Evolutionary conservation across 2,888 invertebrate genomes (phyloP).

Genomic region (Nephrotoma appendiculata): DNA sequence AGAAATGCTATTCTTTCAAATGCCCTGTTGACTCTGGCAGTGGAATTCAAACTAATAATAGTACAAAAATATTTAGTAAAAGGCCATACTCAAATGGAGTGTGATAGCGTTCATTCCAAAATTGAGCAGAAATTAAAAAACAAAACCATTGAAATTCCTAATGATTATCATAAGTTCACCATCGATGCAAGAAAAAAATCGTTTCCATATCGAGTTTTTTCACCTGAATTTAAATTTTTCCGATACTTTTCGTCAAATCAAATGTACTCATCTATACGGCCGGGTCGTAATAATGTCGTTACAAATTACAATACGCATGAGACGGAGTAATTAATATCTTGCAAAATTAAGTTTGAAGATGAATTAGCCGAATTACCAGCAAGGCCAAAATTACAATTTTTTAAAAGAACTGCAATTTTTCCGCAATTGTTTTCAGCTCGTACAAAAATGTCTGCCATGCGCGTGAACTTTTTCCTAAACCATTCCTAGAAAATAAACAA

Average conservation of each 20-base stretch:
- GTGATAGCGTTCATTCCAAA: constrained; percentile 5
- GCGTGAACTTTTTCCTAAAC: no score
- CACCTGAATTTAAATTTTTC: background rate
- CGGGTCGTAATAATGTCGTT: no score
- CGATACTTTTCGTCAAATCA: background rate
- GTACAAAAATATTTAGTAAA: background rate
- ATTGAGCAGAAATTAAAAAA: constrained; percentile 6
- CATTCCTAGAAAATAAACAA: no score
- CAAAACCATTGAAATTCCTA: constrained; percentile 7
- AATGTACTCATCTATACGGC: background rate
- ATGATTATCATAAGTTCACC: constrained; percentile 4
- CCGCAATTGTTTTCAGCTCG: no score
- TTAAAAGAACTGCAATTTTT: no score
- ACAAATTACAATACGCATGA: no score
- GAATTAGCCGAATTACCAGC: no score
- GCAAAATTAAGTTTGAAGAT: no score
- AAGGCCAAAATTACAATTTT: no score
- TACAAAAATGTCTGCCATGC: no score
- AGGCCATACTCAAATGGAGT: constrained; percentile 7
- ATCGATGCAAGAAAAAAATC: constrained; percentile 4
- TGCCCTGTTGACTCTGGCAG: background rate
- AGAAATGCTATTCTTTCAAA: no score
- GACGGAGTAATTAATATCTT: no score
- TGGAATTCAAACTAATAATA: background rate
- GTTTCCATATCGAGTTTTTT: background rate